Percentiles rank a stretch among this genome's conserved stretches.
phyloP scores from a whole-genome alignment of 2,888 invertebrate genomes.

The Melieria omissa region DNA sequence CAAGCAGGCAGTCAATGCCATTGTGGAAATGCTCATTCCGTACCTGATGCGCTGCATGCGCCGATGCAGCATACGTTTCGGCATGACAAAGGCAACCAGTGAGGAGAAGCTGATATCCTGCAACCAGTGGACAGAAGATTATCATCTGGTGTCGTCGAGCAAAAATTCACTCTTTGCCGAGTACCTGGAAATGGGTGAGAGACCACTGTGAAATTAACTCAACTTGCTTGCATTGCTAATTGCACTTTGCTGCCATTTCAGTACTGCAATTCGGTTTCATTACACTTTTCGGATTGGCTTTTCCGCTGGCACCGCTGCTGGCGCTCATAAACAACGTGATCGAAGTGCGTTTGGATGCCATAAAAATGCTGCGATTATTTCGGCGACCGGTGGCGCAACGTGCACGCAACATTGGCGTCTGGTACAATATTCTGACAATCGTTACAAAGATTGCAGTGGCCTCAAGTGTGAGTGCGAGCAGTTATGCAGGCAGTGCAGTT shows the following conservation, averaged over 20 bases:
- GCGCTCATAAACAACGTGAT: conserved; percentile 84
- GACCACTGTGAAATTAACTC: neutral
- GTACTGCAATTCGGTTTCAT: conserved; percentile 89
- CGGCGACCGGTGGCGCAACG: conserved; percentile 79
- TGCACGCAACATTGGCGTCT: conserved; percentile 81
- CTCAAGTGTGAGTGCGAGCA: conserved; percentile 75
- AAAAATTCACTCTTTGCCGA: conserved; percentile 80
- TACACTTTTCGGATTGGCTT: conserved; percentile 86
- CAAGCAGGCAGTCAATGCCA: conserved; percentile 82
- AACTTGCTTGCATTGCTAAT: neutral
- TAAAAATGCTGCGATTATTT: conserved; percentile 80
- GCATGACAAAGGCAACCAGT: conserved; percentile 63
- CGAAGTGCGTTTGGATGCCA: conserved; percentile 85
- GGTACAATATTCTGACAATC: conserved; percentile 80
- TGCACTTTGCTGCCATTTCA: conserved; percentile 58
- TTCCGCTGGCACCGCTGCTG: conserved; percentile 85
- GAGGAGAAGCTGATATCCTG: conserved; percentile 68
- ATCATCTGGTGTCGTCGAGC: conserved; percentile 73
- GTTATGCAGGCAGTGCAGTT: no score
- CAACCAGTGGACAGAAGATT: conserved; percentile 82
- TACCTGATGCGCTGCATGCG: conserved; percentile 69
- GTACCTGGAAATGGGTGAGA: conserved; percentile 85
- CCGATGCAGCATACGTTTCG: conserved; percentile 67
- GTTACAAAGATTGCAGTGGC: conserved; percentile 81
- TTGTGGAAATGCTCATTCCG: conserved; percentile 82